Evolutionary conservation across 2,888 invertebrate species (phyloP), one percentile per base, ranked within the genome.

Genomic region (Microdon myrmicae): DNA sequence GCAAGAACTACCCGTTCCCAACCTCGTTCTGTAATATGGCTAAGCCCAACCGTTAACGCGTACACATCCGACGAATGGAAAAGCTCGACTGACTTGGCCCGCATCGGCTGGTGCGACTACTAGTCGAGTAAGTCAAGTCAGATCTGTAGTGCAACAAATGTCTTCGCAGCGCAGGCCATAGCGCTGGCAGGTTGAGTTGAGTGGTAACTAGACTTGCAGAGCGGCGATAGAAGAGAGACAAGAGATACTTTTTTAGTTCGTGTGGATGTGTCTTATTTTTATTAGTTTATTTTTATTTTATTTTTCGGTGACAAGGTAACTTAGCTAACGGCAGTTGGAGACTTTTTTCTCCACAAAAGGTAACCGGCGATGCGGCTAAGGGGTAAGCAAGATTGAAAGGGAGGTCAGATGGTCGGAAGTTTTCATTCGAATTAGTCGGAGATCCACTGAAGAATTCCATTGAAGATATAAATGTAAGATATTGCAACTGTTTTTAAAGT

Each of bases 61-160:
- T 58, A 64, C 64, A 64, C 64, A 64, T 64, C 58, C 64, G 64
- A 64, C 64, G 64, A 58, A 64, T 64, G 64, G 56, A 64, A 58
- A 64, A 64, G 64, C 64, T 64, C 64, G 47, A 64, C 64, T 64
- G 58, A 64, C 31, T 58, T 47, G 53, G 39, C 13, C 58, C 51
- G 44, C 20, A 58, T 43, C 51, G 51, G 41, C 43, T 37, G 51
- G 43, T 20, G 56, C 56, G 56, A 64, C 61, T 64, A 58, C 56
- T 64, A 58, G 58, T 47, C 31, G 43, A 10, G 10, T 19, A 8
- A 22, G 31, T 28, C 32, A 22, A 16, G 19, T 26, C 31, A n/a
- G n/a, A n/a, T 28, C 31, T 31, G 45, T 38, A 54, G 53, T 43
- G 59, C 45, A 59, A 38, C 41, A 60, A 60, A 53, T 60, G 53